Base-by-base conservation (phyloP, 2,888 invertebrate genomes). In the Plutella xylostella region DNA sequence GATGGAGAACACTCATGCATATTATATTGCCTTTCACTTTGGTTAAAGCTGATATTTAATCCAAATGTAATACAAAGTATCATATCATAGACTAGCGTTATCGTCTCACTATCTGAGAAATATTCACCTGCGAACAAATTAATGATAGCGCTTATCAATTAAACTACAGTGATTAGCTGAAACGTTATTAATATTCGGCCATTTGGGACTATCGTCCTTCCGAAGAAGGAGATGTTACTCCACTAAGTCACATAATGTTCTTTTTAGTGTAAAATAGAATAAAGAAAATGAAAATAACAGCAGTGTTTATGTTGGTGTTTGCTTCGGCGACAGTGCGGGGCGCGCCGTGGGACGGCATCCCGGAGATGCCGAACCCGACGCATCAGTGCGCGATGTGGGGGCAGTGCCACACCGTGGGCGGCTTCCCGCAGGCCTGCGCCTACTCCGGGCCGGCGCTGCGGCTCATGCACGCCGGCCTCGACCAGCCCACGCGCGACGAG, bases 111-210 rank as follows among this genome's bases (percentile, higher is more conserved):
- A n/a, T n/a, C n/a, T n/a, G n/a, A n/a, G n/a, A n/a, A n/a, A n/a
- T n/a, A n/a, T n/a, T 55, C 72, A 76, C 75, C 74, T 76, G 74
- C 63, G 56, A 2, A 17, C 60, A 63, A 61, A 62, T 63, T 68
- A 60, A 46, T 52, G 71, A 75, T 77, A 75, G 47, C 48, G 17
- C 31, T 45, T 74, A 76, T 76, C 72, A 54, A 55, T 55, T 55
- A 51, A 52, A 54, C 48, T 61, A n/a, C n/a, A n/a, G n/a, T n/a
- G n/a, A n/a, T n/a, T n/a, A n/a, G n/a, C n/a, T 33, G 6, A 33
- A 33, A n/a, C 33, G 14, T 20, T 20, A 37, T 37, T 18, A 18
- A 12, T 37, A 20, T 54, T 44, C 48, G 51, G 48, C 48, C 57
- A 61, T 57, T 62, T 49, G 47, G 39, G 50, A 46, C 44, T 33